A percentile compares a stretch with the other conserved stretches of the same genome.
These are phyloP conservation scores for Leguminivora glycinivorella DNA, from an alignment of 1,140 invertebrate species.

Conservation along the genomic window DNA sequence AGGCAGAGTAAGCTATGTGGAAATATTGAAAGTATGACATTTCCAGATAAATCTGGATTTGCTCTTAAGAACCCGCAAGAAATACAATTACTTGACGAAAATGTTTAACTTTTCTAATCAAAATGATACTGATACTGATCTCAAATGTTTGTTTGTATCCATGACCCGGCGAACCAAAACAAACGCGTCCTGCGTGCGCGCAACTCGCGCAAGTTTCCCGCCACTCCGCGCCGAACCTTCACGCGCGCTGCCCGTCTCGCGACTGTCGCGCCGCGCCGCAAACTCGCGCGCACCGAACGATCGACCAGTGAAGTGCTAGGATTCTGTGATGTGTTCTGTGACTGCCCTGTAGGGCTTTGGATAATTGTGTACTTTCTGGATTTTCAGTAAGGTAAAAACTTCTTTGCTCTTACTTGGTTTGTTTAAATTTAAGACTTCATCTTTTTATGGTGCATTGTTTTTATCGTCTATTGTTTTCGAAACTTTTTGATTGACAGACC, in stretches of 20 bases:
- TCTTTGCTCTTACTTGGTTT: neutral
- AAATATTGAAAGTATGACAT: no score
- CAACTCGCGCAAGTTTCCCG: constrained; percentile 31
- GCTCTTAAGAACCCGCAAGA: no score
- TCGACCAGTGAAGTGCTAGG: constrained; percentile 50
- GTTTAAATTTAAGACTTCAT: neutral
- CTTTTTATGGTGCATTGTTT: neutral
- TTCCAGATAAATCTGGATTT: no score
- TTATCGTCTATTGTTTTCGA: constrained; percentile 6
- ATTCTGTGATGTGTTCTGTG: constrained; percentile 67
- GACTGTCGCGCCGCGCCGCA: constrained; percentile 63
- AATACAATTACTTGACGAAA: no score
- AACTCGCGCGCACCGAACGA: constrained; percentile 56
- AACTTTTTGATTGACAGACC: constrained; percentile 13
- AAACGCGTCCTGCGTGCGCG: constrained; percentile 16
- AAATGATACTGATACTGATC: neutral
- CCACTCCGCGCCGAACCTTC: constrained; percentile 68
- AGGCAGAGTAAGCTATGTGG: no score
- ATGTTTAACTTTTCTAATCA: no score
- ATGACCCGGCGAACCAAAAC: constrained; percentile 1
- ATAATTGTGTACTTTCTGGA: constrained; percentile 47
- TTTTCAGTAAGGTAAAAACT: constrained; percentile 47
- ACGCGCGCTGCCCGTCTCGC: constrained; percentile 66
- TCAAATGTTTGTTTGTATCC: neutral
- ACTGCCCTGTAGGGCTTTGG: constrained; percentile 57